These are phyloP conservation scores for Aporrectodea caliginosa DNA, from an alignment of 1,140 invertebrate species.

Conservation along the genomic window DNA sequence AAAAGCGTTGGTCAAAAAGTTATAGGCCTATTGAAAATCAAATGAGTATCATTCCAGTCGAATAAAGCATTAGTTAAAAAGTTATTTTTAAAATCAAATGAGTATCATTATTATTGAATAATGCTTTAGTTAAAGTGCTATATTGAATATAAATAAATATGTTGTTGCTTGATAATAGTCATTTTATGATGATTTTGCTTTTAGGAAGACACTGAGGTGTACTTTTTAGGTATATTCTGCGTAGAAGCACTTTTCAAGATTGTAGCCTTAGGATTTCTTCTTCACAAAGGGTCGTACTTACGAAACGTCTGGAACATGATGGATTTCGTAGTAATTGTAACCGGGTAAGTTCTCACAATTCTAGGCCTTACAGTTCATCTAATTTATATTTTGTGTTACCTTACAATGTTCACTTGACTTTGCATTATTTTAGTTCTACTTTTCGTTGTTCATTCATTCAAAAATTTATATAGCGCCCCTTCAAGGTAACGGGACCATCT, in stretches of 20 bases:
- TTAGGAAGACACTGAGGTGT: conserved; percentile 96
- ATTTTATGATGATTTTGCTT: conserved; percentile 35
- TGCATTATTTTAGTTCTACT: not conserved
- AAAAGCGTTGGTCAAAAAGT: no score
- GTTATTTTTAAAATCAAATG: no score
- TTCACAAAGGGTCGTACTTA: conserved; percentile 98
- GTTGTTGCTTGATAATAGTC: not conserved
- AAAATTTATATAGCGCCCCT: no score
- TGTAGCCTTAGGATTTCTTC: conserved; percentile 97
- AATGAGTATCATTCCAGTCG: no score
- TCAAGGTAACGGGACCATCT: not conserved
- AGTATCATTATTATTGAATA: not conserved
- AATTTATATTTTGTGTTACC: not conserved
- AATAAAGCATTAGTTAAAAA: no score
- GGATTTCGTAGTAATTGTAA: conserved; percentile 99
- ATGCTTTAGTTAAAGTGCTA: not conserved
- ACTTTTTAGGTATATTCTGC: conserved; percentile 99
- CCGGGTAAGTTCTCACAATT: conserved; percentile 74
- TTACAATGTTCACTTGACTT: not conserved
- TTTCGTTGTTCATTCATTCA: no score
- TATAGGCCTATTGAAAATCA: no score
- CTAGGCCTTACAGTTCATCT: not conserved
- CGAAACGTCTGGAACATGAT: conserved; percentile 99
- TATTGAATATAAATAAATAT: not conserved
- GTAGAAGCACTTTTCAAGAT: conserved; percentile 99